phyloP scores from a whole-genome alignment of 2,888 invertebrate species.

The Antheraea yamamai region DNA sequence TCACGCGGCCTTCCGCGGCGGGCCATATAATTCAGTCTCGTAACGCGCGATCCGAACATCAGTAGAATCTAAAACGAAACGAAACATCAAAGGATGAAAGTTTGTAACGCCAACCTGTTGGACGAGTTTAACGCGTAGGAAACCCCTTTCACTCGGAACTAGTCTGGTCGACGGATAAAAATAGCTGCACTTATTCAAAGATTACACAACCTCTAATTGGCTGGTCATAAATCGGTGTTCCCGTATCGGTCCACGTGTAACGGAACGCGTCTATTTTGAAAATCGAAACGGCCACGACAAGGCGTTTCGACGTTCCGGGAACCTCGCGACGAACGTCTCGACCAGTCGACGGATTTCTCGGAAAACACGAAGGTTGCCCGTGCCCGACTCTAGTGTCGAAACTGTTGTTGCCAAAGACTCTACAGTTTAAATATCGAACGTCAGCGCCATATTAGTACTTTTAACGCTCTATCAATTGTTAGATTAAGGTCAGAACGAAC shows the following conservation, averaged over 20 bases:
- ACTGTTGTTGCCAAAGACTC: conserved; percentile 58
- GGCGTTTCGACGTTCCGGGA: conserved; percentile 62
- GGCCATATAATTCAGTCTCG: conserved; percentile 8
- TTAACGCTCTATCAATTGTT: conserved; percentile 45
- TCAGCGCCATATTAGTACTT: conserved; percentile 44
- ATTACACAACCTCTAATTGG: conserved; percentile 69
- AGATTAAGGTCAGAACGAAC: conserved; percentile 51
- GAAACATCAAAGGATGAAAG: conserved; percentile 51
- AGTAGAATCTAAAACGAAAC: conserved; percentile 26
- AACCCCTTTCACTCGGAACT: conserved; percentile 73
- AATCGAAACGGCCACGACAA: conserved; percentile 60
- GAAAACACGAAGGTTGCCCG: conserved; percentile 71
- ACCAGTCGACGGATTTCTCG: conserved; percentile 62
- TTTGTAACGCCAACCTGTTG: conserved; percentile 52
- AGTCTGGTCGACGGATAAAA: conserved; percentile 55
- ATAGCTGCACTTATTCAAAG: conserved; percentile 64
- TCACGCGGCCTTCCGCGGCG: conserved; percentile 1
- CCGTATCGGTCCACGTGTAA: conserved; percentile 54
- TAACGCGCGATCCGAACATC: conserved; percentile 4
- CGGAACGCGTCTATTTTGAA: conserved; percentile 74
- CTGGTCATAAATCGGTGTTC: conserved; percentile 59
- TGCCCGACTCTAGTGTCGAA: conserved; percentile 62
- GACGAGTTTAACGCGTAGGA: conserved; percentile 59
- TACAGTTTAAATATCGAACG: conserved; percentile 41
- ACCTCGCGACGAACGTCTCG: conserved; percentile 47